Base-by-base conservation (phyloP, 2,113 vertebrate genomes). In the Petromus typicus region DNA sequence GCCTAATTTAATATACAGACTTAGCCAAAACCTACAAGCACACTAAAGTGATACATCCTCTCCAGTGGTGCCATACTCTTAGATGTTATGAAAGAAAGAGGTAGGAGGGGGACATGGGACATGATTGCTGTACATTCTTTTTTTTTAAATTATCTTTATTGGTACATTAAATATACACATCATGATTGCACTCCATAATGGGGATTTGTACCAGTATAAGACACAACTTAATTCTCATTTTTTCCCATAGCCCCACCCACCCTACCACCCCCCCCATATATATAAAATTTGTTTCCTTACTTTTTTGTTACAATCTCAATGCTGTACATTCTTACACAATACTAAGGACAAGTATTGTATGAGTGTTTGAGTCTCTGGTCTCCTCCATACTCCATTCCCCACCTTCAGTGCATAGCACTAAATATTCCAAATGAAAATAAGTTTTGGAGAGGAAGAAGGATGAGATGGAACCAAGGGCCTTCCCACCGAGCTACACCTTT, bases 1-100 rank as follows among this genome's bases (percentile, higher is more conserved):
- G 61, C 6, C 37, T 94, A n/a, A 90, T 85, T n/a, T 80, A 76
- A 73, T 79, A 30, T 34, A 61, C 23, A 89, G 37, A 66, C 91
- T 78, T 92, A 84, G 25, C 67, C 10, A 80, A 95, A 87, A 69
- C 2, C 37, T 34, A 59, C 25, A 78, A 64, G 27, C 18, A 63
- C 64, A 40, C 45, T 89, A 67, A 76, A 91, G 7, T 32, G 86
- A 54, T 51, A 37, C 1, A 45, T 84, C 57, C 40, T 92, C 11
- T 78, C 20, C 18, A 17, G 23, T 43, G 43, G 20, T 64, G 22
- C 11, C 43, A n/a, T 51, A 12, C 48, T 90, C 23, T 63, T 76
- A 54, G 43, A 51, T 30, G n/a, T 14, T 92, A 61, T 32, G 40
- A 51, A 69, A 81, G 45, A 89, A 94, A 40, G 17, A 67, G 80